These are phyloP conservation scores for Scomber japonicus DNA, from an alignment of 2,113 vertebrate species.

Conservation along the genomic window DNA sequence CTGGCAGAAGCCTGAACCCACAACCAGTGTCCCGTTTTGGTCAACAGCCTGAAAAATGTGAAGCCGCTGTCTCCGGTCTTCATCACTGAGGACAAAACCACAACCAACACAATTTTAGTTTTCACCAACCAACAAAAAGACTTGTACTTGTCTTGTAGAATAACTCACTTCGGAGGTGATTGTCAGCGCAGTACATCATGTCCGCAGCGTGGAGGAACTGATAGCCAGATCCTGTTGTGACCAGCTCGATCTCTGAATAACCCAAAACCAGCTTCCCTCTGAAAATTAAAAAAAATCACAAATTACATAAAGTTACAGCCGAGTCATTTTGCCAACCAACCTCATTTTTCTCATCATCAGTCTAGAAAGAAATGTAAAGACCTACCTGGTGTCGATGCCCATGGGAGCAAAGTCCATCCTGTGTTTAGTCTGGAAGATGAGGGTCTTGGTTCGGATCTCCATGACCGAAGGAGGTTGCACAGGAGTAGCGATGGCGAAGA, in stretches of 20 bases:
- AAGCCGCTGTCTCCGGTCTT: conserved; percentile 83
- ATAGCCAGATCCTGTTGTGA: conserved; percentile 77
- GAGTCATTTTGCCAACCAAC: too few relatives aligned
- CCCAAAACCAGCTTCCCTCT: conserved; percentile 82
- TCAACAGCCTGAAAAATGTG: conserved; percentile 83
- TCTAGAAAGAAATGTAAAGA: not conserved
- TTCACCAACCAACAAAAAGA: not conserved
- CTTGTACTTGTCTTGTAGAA: too few relatives aligned
- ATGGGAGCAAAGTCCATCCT: conserved; percentile 81
- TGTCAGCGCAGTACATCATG: conserved; percentile 85
- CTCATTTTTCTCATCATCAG: too few relatives aligned
- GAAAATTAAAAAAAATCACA: not conserved
- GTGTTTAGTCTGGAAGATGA: conserved; percentile 83
- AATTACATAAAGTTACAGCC: too few relatives aligned
- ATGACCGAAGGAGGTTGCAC: conserved; percentile 76
- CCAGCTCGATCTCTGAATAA: conserved; percentile 79
- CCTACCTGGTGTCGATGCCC: conserved; percentile 78
- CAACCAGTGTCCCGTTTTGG: conserved; percentile 81
- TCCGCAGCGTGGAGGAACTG: conserved; percentile 83
- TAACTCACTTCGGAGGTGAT: conserved; percentile 79
- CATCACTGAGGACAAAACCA: conserved; percentile 78
- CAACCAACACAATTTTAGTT: not conserved
- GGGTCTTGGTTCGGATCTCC: conserved; percentile 76
- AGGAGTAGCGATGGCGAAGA: conserved; percentile 78
- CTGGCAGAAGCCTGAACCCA: conserved; percentile 85